Evolutionary conservation across 92 coral and sea anemone genomes (phyloP).

Genomic region (Montipora capitata): DNA sequence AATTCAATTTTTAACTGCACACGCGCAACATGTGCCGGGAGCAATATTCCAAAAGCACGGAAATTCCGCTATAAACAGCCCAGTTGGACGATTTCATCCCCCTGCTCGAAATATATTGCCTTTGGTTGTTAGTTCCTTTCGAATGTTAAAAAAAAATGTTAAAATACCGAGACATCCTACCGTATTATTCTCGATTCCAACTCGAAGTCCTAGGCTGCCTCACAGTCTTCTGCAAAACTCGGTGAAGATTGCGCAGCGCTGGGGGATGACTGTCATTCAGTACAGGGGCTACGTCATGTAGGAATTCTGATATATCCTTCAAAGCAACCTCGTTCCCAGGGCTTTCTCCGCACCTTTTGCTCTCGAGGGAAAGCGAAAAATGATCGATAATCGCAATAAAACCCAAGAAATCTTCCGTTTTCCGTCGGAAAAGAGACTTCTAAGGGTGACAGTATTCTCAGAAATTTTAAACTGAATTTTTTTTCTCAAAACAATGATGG

Average conservation of each 20-base stretch:
- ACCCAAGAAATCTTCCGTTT: too few relatives aligned
- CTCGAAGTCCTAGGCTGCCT: neutral
- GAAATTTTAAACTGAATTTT: too few relatives aligned
- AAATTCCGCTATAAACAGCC: neutral
- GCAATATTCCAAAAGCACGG: slow-evolving; percentile 29
- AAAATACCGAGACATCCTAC: slow-evolving; percentile 5
- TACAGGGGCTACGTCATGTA: slow-evolving; percentile 54
- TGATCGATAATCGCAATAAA: too few relatives aligned
- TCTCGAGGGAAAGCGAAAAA: too few relatives aligned
- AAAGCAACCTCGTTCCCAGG: too few relatives aligned
- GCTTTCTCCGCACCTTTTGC: too few relatives aligned
- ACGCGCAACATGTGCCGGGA: slow-evolving; percentile 56
- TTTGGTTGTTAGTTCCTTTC: neutral
- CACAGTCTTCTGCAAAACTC: neutral
- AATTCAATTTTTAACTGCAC: neutral
- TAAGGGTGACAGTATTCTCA: too few relatives aligned
- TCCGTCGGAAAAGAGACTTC: too few relatives aligned
- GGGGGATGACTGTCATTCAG: slow-evolving; percentile 21
- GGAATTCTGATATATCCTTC: neutral
- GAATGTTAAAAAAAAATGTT: too few relatives aligned
- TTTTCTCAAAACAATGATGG: too few relatives aligned
- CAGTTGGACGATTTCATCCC: neutral
- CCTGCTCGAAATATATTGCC: neutral
- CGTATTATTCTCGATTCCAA: neutral
- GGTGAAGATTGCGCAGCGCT: neutral